phyloP scores from a whole-genome alignment of 2,797 vertebrate genomes.

The Liasis olivaceus region DNA sequence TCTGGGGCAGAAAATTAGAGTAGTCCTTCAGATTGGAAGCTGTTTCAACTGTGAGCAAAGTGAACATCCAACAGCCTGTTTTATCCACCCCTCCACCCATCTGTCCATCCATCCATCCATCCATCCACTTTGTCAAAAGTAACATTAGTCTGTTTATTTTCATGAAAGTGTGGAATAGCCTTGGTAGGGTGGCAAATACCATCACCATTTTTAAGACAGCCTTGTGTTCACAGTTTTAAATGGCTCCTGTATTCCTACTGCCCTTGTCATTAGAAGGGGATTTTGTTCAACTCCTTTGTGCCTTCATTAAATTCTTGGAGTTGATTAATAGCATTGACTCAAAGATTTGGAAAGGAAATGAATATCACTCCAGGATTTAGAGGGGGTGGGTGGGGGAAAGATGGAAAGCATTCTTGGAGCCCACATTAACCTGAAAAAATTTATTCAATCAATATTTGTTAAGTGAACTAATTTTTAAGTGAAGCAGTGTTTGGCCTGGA shows the following conservation, averaged over 20 bases:
- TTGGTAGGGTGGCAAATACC: constrained; percentile 36
- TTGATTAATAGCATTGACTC: background rate
- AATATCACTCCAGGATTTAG: background rate
- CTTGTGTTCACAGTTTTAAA: background rate
- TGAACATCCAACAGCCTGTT: background rate
- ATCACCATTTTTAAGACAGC: constrained; percentile 30
- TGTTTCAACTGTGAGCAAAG: background rate
- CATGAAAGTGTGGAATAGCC: constrained; percentile 45
- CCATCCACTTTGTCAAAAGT: background rate
- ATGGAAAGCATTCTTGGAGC: background rate
- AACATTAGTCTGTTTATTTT: constrained; percentile 25
- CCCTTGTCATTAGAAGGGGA: background rate
- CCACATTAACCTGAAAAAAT: background rate
- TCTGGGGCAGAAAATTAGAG: background rate
- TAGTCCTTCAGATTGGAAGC: background rate
- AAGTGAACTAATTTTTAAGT: background rate
- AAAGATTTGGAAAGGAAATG: background rate
- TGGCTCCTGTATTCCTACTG: background rate
- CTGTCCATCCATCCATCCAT: background rate
- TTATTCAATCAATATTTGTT: background rate
- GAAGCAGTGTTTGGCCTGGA: background rate
- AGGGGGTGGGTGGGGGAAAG: background rate
- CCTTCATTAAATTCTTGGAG: background rate
- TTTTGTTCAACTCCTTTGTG: background rate
- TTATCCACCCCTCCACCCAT: background rate